Conservation (phyloP, 2,797 vertebrate genomes). For the Sus cebifrons region DNA sequence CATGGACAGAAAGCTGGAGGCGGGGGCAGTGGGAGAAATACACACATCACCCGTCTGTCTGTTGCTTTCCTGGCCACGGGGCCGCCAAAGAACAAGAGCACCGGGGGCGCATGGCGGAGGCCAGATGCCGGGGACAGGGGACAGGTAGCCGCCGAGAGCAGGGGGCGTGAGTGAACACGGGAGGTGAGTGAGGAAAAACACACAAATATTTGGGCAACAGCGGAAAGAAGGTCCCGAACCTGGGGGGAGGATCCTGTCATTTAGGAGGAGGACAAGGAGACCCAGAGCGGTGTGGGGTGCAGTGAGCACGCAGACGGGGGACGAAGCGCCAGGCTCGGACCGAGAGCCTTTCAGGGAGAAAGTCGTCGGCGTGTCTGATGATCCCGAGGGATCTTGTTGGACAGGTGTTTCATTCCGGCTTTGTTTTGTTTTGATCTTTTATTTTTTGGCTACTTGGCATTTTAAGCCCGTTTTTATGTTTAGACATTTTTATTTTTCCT, state of each 20-base stretch:
- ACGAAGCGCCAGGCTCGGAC: too few species aligned
- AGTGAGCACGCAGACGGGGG: neutral
- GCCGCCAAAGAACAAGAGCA: too few species aligned
- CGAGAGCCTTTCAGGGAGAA: neutral
- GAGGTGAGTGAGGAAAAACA: neutral
- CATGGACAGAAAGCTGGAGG: neutral
- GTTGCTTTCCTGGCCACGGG: neutral
- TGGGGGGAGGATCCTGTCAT: neutral
- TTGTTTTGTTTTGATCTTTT: neutral
- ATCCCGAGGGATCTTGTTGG: neutral
- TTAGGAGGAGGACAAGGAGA: neutral
- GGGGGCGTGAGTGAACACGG: neutral
- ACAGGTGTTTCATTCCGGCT: neutral
- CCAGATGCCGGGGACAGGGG: too few species aligned
- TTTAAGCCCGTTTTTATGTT: conserved; percentile 2
- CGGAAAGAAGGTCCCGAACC: neutral
- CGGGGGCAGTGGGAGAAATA: neutral
- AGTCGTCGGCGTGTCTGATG: neutral
- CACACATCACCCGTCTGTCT: neutral
- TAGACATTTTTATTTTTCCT: neutral
- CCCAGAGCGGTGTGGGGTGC: neutral
- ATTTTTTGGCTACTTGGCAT: neutral
- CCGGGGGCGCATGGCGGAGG: too few species aligned
- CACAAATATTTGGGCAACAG: neutral
- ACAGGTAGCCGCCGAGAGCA: neutral